A percentile compares a stretch with the other conserved stretches of the same genome.
Conservation (phyloP, 2,113 vertebrate species). For the Epinephelus lanceolatus region DNA sequence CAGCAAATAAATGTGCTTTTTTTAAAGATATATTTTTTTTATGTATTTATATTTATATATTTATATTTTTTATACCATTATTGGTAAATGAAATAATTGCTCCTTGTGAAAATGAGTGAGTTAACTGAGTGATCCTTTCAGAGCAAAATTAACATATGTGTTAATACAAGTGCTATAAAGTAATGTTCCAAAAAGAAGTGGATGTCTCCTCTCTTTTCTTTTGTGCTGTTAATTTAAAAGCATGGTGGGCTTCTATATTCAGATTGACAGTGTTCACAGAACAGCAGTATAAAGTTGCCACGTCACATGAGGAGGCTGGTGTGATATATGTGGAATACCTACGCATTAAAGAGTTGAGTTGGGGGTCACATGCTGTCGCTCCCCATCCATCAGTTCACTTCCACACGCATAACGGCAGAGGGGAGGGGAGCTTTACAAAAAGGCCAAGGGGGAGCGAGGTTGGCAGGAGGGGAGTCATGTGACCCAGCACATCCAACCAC, state of each 20-base stretch:
- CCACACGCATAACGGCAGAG: conserved; percentile 68
- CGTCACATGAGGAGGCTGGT: conserved; percentile 44
- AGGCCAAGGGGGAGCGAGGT: background rate
- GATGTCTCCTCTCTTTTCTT: background rate
- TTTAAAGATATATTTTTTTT: too few relatives aligned
- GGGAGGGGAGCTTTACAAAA: conserved; percentile 25
- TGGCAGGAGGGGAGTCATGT: conserved; percentile 80
- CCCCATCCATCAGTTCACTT: conserved; percentile 84
- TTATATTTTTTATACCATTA: too few relatives aligned
- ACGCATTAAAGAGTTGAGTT: conserved; percentile 80
- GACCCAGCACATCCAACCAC: conserved; percentile 69
- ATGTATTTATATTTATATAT: too few relatives aligned
- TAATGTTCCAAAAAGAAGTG: background rate
- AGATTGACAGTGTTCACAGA: background rate
- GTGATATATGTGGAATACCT: conserved; percentile 44
- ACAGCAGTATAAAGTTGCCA: conserved; percentile 25
- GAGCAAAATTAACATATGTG: background rate
- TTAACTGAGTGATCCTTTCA: background rate
- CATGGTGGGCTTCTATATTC: background rate
- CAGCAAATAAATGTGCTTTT: too few relatives aligned
- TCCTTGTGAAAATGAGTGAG: background rate
- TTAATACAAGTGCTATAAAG: background rate
- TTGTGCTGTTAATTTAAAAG: background rate
- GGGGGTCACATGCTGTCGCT: conserved; percentile 87
- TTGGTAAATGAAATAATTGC: background rate